phyloP scores from a whole-genome alignment of 2,113 vertebrate species.

The Pseudonaja textilis region DNA sequence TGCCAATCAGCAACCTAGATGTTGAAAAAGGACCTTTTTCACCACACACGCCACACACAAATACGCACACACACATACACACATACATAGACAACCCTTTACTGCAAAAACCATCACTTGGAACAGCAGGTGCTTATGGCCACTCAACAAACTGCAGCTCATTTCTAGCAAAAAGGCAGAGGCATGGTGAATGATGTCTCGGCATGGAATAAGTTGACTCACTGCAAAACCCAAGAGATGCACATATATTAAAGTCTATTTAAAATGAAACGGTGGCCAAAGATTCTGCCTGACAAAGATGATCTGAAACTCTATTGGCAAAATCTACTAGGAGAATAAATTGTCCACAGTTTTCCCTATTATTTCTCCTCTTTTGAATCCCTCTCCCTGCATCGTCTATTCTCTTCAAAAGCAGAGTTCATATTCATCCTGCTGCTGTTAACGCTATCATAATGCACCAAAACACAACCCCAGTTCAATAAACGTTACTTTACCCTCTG shows the following conservation, averaged over 20 bases:
- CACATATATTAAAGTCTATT: background rate
- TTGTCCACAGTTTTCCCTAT: background rate
- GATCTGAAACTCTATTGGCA: background rate
- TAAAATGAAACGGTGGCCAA: background rate
- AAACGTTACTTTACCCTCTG: background rate
- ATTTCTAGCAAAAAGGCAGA: conserved; percentile 1
- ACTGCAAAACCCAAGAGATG: background rate
- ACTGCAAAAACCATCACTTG: background rate
- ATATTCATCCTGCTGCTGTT: background rate
- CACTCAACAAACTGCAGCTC: background rate
- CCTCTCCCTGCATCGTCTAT: background rate
- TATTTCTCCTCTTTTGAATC: background rate
- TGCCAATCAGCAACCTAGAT: background rate
- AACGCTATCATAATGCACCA: background rate
- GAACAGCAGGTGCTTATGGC: background rate
- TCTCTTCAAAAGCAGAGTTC: background rate
- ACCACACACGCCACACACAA: background rate
- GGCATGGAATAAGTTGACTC: background rate
- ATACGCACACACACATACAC: background rate
- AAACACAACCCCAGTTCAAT: background rate
- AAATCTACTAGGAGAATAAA: background rate
- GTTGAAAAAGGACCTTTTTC: background rate
- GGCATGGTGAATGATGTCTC: background rate
- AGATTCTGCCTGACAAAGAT: background rate
- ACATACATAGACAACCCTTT: background rate